Percentiles rank a stretch among this genome's conserved stretches.
Conservation (phyloP, 2,113 vertebrate genomes). For the Uria aalge region DNA sequence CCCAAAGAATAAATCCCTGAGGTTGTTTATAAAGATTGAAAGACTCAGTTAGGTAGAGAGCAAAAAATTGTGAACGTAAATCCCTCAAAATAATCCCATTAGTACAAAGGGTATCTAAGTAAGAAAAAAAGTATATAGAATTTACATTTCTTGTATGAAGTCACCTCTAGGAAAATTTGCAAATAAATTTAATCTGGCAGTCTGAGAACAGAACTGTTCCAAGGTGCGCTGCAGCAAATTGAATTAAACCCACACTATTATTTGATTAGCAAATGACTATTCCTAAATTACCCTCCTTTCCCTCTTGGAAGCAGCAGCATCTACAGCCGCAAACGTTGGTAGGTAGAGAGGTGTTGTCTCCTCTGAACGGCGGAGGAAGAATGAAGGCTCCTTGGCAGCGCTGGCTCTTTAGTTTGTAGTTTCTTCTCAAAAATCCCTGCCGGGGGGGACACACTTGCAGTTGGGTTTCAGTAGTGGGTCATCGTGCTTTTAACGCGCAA, state of each 20-base stretch:
- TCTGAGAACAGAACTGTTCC: background rate
- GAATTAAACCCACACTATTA: background rate
- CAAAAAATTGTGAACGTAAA: background rate
- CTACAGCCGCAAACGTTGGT: background rate
- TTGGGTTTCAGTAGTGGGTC: background rate
- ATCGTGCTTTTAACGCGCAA: fast-evolving
- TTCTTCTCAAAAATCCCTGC: background rate
- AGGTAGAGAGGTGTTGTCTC: background rate
- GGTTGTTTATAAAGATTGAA: background rate
- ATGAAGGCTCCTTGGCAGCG: background rate
- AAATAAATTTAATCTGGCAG: background rate
- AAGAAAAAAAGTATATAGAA: background rate
- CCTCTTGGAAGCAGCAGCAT: background rate
- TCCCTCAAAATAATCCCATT: background rate
- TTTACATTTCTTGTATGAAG: background rate
- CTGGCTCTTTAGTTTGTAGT: background rate
- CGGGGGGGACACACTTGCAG: too few species aligned
- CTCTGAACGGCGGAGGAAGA: background rate
- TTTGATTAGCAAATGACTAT: background rate
- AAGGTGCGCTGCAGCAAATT: background rate
- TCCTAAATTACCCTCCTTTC: background rate
- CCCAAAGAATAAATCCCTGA: background rate
- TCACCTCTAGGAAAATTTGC: background rate
- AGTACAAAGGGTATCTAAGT: background rate
- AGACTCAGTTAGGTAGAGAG: background rate